Conservation (phyloP, 2,797 vertebrate genomes). For the Galago senegalensis region DNA sequence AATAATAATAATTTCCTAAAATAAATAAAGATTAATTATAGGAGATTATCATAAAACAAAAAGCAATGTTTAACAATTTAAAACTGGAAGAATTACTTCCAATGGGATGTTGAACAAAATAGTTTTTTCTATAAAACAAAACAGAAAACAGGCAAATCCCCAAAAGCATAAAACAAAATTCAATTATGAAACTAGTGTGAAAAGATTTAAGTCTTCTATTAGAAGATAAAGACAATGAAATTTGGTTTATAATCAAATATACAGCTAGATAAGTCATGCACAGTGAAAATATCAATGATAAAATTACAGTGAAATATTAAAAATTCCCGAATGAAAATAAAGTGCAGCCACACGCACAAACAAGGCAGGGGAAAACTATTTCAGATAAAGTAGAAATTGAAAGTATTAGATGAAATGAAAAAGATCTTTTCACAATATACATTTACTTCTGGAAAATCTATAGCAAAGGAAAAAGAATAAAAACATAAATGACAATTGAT, state of each 20-base stretch:
- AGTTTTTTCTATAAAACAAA: background rate
- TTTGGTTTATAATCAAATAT: background rate
- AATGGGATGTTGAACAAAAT: background rate
- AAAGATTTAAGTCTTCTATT: background rate
- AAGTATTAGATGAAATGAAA: background rate
- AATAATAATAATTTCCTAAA: conserved; percentile 23
- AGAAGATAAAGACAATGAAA: background rate
- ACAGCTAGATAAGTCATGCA: background rate
- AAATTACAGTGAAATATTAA: background rate
- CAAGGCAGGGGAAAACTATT: background rate
- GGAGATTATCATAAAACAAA: background rate
- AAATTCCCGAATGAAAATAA: background rate
- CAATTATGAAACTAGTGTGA: background rate
- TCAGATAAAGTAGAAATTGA: background rate
- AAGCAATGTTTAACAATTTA: background rate
- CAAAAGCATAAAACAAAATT: conserved; percentile 4
- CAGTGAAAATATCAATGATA: background rate
- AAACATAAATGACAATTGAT: background rate
- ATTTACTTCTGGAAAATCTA: background rate
- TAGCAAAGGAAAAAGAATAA: background rate
- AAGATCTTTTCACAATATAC: background rate
- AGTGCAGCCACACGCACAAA: background rate
- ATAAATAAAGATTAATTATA: conserved; percentile 12
- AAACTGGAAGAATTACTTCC: background rate
- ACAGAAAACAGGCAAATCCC: background rate